These are phyloP conservation scores for Idris sp. DNA, from an alignment of 1,140 invertebrate genomes.

Conservation along the genomic window DNA sequence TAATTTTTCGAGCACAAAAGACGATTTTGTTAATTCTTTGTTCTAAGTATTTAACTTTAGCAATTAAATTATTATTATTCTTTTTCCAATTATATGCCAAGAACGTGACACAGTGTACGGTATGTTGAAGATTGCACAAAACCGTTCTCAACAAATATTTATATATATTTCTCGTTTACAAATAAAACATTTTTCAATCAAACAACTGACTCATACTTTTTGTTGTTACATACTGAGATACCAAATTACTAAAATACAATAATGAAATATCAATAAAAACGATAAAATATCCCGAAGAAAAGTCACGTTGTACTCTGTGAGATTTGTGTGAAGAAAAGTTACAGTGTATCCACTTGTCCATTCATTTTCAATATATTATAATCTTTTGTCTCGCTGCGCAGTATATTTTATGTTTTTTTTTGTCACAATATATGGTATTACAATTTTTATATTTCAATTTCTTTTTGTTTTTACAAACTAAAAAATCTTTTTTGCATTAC, in stretches of 20 bases:
- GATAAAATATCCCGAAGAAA: conserved; percentile 6
- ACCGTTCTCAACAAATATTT: conserved; percentile 32
- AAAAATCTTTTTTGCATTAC: too few relatives aligned
- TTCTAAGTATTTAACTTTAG: too few relatives aligned
- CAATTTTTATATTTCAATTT: too few relatives aligned
- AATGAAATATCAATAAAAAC: conserved; percentile 45
- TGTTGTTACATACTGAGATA: conserved; percentile 17
- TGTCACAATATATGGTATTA: too few relatives aligned
- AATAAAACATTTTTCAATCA: conserved; percentile 38
- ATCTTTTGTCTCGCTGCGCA: conserved; percentile 15
- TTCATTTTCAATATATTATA: conserved; percentile 15
- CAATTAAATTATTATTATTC: too few relatives aligned
- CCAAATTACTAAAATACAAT: conserved; percentile 34
- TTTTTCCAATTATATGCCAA: conserved; percentile 23
- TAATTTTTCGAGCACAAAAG: too few relatives aligned
- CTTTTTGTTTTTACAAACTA: too few relatives aligned
- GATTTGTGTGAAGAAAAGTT: conserved; percentile 17
- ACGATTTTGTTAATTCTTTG: too few relatives aligned
- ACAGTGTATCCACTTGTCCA: conserved; percentile 3
- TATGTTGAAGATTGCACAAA: conserved; percentile 26
- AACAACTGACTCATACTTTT: conserved; percentile 13
- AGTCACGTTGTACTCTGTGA: conserved; percentile 12
- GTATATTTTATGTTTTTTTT: too few relatives aligned
- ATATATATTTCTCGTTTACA: conserved; percentile 27
- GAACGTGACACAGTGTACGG: conserved; percentile 22